These are phyloP conservation scores for Tragelaphus strepsiceros DNA, from an alignment of 2,113 vertebrate genomes.

Conservation along the genomic window DNA sequence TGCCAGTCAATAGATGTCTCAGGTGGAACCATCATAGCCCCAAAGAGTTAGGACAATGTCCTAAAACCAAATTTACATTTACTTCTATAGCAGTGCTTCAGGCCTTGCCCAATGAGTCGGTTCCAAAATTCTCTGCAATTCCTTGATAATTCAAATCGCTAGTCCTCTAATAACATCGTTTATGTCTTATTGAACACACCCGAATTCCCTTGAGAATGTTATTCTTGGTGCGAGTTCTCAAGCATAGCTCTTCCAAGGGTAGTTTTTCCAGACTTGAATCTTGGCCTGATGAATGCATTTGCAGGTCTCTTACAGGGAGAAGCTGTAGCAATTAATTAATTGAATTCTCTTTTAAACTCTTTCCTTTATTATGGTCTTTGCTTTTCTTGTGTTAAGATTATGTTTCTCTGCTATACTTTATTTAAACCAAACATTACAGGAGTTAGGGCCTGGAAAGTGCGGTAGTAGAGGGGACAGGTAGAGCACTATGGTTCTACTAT, in stretches of 20 bases:
- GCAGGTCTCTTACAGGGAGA: neutral
- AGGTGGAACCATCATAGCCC: neutral
- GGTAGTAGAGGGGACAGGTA: neutral
- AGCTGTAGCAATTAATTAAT: neutral
- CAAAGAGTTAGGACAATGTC: neutral
- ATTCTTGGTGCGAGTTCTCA: neutral
- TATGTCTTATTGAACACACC: neutral
- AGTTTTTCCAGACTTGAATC: neutral
- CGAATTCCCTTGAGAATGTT: neutral
- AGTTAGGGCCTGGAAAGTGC: neutral
- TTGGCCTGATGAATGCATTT: neutral
- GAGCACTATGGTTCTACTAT: neutral
- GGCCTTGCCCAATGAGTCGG: neutral
- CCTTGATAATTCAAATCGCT: neutral
- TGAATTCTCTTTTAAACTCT: neutral
- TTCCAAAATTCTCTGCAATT: neutral
- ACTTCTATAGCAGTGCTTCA: neutral
- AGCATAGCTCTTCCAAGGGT: neutral
- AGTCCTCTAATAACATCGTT: conserved; percentile 4
- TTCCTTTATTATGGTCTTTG: neutral
- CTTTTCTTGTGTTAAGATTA: neutral
- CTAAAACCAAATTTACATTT: neutral
- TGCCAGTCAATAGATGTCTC: neutral
- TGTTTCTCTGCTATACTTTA: neutral
- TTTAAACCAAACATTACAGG: neutral